Evolutionary conservation across 2,113 vertebrate genomes (phyloP).

Genomic region (Larimichthys polyactis): DNA sequence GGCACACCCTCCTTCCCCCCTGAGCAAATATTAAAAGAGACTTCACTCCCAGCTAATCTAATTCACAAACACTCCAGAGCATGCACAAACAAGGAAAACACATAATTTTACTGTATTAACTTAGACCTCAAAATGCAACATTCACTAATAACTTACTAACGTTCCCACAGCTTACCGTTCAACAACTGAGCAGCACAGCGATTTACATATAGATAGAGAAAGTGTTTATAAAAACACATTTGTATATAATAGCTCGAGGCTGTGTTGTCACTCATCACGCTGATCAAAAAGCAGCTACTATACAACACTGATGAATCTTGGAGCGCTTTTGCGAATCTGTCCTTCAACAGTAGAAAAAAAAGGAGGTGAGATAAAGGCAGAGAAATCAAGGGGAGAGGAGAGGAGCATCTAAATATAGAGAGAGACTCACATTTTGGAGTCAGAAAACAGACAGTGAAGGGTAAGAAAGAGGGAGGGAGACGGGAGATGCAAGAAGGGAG

Average conservation of each 20-base stretch:
- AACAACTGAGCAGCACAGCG: conserved; percentile 33
- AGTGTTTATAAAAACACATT: conserved; percentile 68
- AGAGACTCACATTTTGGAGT: conserved; percentile 73
- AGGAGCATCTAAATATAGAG: conserved; percentile 82
- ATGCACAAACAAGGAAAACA: conserved; percentile 51
- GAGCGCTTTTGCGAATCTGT: conserved; percentile 69
- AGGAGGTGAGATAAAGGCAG: conserved; percentile 77
- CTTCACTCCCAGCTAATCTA: conserved; percentile 73
- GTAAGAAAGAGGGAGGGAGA: conserved; percentile 64
- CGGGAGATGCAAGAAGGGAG: conserved; percentile 24
- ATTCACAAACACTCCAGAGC: conserved; percentile 62
- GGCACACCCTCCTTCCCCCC: conserved; percentile 63
- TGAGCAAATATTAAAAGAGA: conserved; percentile 72
- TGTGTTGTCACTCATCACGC: conserved; percentile 78
- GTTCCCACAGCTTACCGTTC: not conserved
- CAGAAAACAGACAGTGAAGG: conserved; percentile 76
- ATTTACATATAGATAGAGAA: conserved; percentile 73
- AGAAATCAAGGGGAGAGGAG: conserved; percentile 78
- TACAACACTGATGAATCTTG: conserved; percentile 72
- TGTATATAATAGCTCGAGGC: conserved; percentile 73
- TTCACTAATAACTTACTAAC: conserved; percentile 26
- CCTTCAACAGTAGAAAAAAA: conserved; percentile 72
- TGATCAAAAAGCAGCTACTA: conserved; percentile 77
- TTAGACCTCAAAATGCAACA: conserved; percentile 43
- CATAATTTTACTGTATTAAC: conserved; percentile 54